phyloP scores from a whole-genome alignment of 2,113 vertebrate genomes.

The Cavia porcellus region DNA sequence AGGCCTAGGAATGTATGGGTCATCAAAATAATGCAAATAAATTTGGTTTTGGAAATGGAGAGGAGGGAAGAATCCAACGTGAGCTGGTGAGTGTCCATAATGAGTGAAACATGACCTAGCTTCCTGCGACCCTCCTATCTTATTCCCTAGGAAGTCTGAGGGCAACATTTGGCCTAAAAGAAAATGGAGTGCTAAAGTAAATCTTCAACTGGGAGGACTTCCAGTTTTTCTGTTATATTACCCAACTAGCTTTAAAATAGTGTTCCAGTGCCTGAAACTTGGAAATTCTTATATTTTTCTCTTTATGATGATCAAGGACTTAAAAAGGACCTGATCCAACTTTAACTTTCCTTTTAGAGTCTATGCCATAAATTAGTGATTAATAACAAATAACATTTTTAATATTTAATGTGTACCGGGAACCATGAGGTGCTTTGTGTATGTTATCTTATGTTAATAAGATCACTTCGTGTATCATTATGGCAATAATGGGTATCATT shows the following conservation, averaged over 20 bases:
- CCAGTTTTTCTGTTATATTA: not conserved
- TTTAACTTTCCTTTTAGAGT: not conserved
- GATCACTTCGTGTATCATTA: not conserved
- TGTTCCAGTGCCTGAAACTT: not conserved
- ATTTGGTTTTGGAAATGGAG: not conserved
- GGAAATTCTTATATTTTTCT: not conserved
- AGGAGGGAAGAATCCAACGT: not conserved
- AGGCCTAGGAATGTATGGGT: not conserved
- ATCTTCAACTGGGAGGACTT: not conserved
- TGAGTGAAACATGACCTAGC: not conserved
- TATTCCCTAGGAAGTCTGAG: not conserved
- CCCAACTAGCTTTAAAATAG: not conserved
- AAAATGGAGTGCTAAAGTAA: not conserved
- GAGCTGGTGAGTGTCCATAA: not conserved
- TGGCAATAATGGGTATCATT: not conserved
- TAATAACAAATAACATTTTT: conserved; percentile 1
- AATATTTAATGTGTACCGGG: conserved; percentile 48
- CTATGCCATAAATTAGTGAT: not conserved
- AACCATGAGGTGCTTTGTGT: not conserved
- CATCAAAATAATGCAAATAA: not conserved
- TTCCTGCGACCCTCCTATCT: not conserved
- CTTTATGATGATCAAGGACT: not conserved
- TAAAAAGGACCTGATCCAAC: not conserved
- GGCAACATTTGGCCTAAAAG: not conserved
- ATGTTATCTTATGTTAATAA: not conserved